phyloP scores from a whole-genome alignment of 1,140 invertebrate species.

The Pinna nobilis region DNA sequence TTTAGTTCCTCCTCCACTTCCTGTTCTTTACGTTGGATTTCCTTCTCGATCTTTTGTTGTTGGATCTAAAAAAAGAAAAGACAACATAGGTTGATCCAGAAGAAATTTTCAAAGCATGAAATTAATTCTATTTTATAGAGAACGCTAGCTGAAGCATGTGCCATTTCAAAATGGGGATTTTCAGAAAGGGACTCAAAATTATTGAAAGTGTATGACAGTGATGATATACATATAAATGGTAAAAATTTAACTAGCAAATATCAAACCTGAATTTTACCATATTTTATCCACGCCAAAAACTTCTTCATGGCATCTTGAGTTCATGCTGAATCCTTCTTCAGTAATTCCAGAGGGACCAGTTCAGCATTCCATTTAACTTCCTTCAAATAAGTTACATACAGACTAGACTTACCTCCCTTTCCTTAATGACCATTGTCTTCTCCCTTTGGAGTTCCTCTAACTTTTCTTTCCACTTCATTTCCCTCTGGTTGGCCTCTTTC shows the following conservation, averaged over 20 bases:
- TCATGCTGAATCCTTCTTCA: no score
- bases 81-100: not conserved
- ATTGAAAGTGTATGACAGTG: not conserved
- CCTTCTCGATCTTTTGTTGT: slow-evolving; percentile 9
- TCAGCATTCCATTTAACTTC: no score
- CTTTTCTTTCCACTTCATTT: slow-evolving; percentile 19
- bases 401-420: slow-evolving; percentile 20
- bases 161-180: no score
- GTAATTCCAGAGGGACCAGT: no score
- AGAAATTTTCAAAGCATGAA: not conserved
- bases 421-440: slow-evolving; percentile 1
- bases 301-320: no score
- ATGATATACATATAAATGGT: not conserved
- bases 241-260: no score
- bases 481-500: slow-evolving; percentile 11
- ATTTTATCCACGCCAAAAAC: no score
- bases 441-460: slow-evolving; percentile 16
- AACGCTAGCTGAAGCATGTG: not conserved
- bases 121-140: not conserved
- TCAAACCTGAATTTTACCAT: no score
- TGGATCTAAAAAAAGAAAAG: not conserved
- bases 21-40: not conserved
- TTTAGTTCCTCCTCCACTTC: slow-evolving; percentile 5
- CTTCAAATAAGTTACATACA: no score
- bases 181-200: no score